phyloP scores from a whole-genome alignment of 2,888 invertebrate genomes.

The Pammene aurita region DNA sequence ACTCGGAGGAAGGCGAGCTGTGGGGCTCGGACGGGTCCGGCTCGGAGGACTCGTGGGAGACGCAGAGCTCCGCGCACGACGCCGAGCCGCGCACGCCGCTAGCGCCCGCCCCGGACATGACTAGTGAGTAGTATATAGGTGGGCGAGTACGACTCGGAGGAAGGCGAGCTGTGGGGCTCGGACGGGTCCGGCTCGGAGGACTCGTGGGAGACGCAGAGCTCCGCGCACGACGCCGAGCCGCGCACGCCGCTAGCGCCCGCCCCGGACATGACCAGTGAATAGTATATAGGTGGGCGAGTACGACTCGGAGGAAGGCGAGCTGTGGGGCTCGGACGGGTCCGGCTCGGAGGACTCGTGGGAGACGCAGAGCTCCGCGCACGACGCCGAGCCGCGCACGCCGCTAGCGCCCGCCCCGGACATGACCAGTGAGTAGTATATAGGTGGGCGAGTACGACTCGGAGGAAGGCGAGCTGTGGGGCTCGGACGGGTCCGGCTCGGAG shows the following conservation, averaged over 20 bases:
- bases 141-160: conserved; percentile 91
- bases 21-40: conserved; percentile 88
- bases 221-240: conserved; percentile 68
- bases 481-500: conserved; percentile 86
- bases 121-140: conserved; percentile 9
- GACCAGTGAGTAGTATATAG: conserved; percentile 7
- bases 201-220: conserved; percentile 93
- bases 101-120: conserved; percentile 37
- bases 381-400: conserved; percentile 57
- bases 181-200: conserved; percentile 87
- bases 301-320: conserved; percentile 90
- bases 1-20: conserved; percentile 89
- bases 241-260: conserved; percentile 54
- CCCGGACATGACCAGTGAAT: conserved; percentile 34
- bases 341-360: conserved; percentile 91
- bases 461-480: conserved; percentile 88
- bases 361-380: conserved; percentile 87
- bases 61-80: conserved; percentile 86
- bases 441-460: too few species aligned
- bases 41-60: conserved; percentile 92
- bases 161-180: conserved; percentile 88
- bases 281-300: too few species aligned
- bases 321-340: conserved; percentile 87
- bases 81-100: conserved; percentile 57
- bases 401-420: conserved; percentile 45